These are phyloP conservation scores for Metacarcinus magister DNA, from an alignment of 2,888 invertebrate genomes.

Conservation along the genomic window DNA sequence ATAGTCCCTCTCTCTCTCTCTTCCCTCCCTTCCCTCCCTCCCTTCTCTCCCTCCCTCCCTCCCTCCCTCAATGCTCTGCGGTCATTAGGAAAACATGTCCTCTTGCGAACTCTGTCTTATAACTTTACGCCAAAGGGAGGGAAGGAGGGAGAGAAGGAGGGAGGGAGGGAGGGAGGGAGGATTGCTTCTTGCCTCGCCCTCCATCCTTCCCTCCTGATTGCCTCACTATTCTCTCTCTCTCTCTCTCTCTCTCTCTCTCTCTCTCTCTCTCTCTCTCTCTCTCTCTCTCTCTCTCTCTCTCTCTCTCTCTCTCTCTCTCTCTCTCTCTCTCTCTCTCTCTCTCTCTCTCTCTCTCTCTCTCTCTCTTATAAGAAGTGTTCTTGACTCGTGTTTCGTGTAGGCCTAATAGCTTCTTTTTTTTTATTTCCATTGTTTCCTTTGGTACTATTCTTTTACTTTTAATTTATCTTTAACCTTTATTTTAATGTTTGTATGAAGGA, in stretches of 20 bases:
- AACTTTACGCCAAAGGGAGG: not conserved
- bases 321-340: no score
- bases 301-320: not conserved
- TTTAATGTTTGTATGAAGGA: not conserved
- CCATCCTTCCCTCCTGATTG: constrained; percentile 5
- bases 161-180: not conserved
- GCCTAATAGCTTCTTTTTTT: not conserved
- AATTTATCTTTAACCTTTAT: not conserved
- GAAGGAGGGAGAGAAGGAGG: not conserved
- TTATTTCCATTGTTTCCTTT: not conserved
- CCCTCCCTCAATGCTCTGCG: not conserved
- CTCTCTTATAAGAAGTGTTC: not conserved
- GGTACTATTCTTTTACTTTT: not conserved
- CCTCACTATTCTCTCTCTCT: not conserved
- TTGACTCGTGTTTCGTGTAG: not conserved
- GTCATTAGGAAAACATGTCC: not conserved
- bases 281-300: constrained; percentile 4
- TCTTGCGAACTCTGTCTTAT: not conserved
- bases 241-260: not conserved
- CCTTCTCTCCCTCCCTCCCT: not conserved
- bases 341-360: not conserved
- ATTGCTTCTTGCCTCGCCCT: not conserved
- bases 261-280: not conserved
- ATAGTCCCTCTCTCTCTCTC: not conserved
- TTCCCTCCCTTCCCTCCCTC: not conserved